These are phyloP conservation scores for Misgurnus mizolepis DNA, from an alignment of 2,113 vertebrate genomes.

Conservation along the genomic window DNA sequence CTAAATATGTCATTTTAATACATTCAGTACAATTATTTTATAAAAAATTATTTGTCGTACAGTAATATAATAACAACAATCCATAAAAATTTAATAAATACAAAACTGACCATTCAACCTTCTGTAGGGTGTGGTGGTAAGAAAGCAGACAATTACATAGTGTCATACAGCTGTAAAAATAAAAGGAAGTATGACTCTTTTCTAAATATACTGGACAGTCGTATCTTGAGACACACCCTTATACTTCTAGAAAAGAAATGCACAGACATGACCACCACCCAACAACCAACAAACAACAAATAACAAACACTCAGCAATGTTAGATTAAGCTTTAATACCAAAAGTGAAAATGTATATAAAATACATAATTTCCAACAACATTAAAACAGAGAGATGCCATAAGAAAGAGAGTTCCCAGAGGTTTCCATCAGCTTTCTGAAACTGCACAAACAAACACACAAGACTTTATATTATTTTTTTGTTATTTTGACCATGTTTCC, in stretches of 20 bases:
- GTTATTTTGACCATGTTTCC: too few species aligned
- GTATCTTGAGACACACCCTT: conserved; percentile 6
- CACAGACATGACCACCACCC: background rate
- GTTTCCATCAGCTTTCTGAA: conserved; percentile 49
- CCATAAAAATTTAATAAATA: background rate
- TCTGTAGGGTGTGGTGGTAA: background rate
- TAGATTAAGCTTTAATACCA: background rate
- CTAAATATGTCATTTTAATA: too few species aligned
- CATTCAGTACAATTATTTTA: too few species aligned
- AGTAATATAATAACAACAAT: too few species aligned
- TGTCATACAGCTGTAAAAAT: background rate
- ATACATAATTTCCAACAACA: background rate
- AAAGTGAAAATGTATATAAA: background rate
- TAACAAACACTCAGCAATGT: background rate
- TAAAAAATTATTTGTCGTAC: too few species aligned
- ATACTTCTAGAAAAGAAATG: background rate
- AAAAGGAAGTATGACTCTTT: conserved; percentile 25
- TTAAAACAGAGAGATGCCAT: conserved; percentile 16
- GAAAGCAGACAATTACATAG: background rate
- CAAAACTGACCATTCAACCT: background rate
- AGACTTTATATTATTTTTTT: background rate
- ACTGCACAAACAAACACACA: conserved; percentile 44
- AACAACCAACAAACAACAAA: background rate
- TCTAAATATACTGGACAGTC: background rate
- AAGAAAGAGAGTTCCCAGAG: conserved; percentile 1